A percentile compares a stretch with the other conserved stretches of the same genome.
These are phyloP conservation scores for Caiman crocodilus DNA, from an alignment of 2,797 vertebrate genomes.

Conservation along the genomic window DNA sequence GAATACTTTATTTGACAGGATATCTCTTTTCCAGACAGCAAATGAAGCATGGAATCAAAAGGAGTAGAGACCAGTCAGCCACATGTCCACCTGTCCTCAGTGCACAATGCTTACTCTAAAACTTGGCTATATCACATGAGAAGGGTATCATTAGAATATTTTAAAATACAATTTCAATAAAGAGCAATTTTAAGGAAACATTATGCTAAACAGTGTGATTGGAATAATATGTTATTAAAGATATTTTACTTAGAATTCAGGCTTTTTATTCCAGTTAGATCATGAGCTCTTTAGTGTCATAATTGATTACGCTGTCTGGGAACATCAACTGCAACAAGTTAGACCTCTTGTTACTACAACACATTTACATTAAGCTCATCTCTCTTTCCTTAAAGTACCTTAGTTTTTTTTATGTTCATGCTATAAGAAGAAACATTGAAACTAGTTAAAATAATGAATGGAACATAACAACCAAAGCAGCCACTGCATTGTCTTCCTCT, in stretches of 20 bases:
- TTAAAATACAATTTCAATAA: background rate
- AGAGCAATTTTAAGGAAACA: accelerated
- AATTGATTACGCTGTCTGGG: background rate
- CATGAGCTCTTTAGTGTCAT: background rate
- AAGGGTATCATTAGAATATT: background rate
- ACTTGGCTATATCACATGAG: background rate
- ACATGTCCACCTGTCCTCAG: background rate
- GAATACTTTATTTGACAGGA: background rate
- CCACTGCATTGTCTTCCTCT: background rate
- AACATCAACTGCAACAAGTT: background rate
- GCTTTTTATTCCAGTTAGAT: background rate
- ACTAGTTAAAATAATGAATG: background rate
- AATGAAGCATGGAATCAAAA: background rate
- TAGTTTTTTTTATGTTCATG: background rate
- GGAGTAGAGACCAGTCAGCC: no score
- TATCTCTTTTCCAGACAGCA: background rate
- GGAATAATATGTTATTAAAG: background rate
- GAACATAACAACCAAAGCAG: background rate
- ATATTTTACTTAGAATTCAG: background rate
- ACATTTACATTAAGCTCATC: background rate
- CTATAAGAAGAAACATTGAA: background rate
- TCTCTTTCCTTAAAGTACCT: conserved; percentile 23
- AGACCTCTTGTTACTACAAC: conserved; percentile 56
- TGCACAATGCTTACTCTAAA: background rate
- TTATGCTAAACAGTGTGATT: background rate